phyloP scores from a whole-genome alignment of 2,888 invertebrate genomes.

The Trichogramma dendrolimi region DNA sequence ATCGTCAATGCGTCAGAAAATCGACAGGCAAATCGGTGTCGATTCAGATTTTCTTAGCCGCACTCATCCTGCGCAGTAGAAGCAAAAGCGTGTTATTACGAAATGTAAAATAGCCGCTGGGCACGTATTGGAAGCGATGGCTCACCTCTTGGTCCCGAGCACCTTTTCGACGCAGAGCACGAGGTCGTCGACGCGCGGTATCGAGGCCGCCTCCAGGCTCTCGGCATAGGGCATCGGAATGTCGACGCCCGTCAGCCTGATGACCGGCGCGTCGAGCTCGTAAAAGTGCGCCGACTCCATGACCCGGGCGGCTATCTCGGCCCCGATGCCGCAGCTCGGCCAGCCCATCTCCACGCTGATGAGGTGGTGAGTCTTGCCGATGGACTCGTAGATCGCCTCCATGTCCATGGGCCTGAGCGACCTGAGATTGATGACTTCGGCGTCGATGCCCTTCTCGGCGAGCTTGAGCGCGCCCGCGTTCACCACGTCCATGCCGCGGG shows the following conservation, averaged over 20 bases:
- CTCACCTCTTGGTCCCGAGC: conserved; percentile 28
- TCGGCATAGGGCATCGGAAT: conserved; percentile 38
- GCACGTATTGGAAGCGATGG: not conserved
- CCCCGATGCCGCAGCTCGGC: conserved; percentile 58
- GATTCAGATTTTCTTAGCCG: no score
- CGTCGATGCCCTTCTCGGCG: conserved; percentile 52
- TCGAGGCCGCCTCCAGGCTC: conserved; percentile 32
- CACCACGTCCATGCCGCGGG: conserved; percentile 32
- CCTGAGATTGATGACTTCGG: conserved; percentile 60
- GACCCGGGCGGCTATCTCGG: conserved; percentile 35
- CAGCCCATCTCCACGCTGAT: conserved; percentile 65
- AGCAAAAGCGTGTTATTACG: no score
- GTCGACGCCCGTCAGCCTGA: conserved; percentile 35
- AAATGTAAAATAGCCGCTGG: no score
- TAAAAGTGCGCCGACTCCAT: conserved; percentile 39
- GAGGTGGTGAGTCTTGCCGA: conserved; percentile 62
- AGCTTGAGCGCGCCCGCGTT: conserved; percentile 34
- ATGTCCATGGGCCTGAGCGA: conserved; percentile 58
- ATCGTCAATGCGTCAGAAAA: no score
- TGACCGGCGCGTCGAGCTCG: conserved; percentile 36
- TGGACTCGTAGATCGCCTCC: conserved; percentile 52
- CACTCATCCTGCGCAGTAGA: no score
- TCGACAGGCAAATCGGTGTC: not conserved
- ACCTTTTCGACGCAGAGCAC: conserved; percentile 30
- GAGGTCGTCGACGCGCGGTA: conserved; percentile 32